phyloP scores from a whole-genome alignment of 2,888 invertebrate genomes.

The Pyralis farinalis region DNA sequence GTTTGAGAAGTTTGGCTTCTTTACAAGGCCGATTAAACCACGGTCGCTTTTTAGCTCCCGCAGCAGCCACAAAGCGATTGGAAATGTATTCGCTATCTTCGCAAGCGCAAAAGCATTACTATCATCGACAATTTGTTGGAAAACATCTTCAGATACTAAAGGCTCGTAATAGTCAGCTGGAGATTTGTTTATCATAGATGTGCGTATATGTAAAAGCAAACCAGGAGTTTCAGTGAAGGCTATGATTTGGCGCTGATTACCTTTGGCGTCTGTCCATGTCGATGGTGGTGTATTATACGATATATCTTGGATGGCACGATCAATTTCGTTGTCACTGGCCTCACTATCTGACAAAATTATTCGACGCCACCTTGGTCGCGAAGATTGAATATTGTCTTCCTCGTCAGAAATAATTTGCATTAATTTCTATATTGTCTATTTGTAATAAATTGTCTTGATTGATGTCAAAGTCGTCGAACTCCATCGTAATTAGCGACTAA shows the following conservation, averaged over 20 bases:
- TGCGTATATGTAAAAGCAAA: too few relatives aligned
- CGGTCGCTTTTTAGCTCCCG: too few relatives aligned
- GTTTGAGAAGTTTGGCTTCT: too few relatives aligned
- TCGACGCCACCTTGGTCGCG: constrained; percentile 1
- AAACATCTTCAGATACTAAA: too few relatives aligned
- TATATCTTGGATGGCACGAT: constrained; percentile 10
- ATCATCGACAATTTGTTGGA: too few relatives aligned
- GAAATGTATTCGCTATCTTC: too few relatives aligned
- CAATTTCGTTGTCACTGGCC: constrained; percentile 7
- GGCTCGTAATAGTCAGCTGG: too few relatives aligned
- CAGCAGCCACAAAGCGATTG: too few relatives aligned
- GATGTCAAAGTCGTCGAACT: constrained; percentile 5
- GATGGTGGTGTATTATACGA: constrained; percentile 11
- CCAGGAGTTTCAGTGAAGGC: constrained; percentile 9
- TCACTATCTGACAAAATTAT: constrained; percentile 6
- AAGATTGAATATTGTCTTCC: constrained; percentile 13
- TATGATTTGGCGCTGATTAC: constrained; percentile 15
- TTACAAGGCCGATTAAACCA: too few relatives aligned
- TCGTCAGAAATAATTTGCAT: constrained; percentile 12
- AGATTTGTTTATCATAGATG: too few relatives aligned
- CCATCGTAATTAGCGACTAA: too few relatives aligned
- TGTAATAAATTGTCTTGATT: constrained; percentile 13
- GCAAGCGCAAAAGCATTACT: too few relatives aligned
- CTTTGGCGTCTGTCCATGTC: constrained; percentile 13
- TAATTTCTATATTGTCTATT: constrained; percentile 12